Evolutionary conservation across 2,113 vertebrate genomes (phyloP).

Genomic region (Sceloporus tristichus): DNA sequence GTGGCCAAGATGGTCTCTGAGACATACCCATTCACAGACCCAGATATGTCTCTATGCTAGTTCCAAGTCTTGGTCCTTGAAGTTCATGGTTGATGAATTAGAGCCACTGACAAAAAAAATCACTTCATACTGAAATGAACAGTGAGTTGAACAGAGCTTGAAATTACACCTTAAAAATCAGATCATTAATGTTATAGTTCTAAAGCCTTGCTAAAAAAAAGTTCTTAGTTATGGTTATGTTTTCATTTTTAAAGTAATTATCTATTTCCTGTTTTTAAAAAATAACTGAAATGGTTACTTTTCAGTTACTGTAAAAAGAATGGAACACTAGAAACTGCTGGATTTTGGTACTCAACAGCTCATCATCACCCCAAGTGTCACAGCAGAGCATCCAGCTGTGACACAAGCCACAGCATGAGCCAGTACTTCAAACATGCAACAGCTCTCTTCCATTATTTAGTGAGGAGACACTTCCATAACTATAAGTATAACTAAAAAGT

Average conservation of each 20-base stretch:
- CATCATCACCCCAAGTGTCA: no score
- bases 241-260: background rate
- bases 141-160: background rate
- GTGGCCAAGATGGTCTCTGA: background rate
- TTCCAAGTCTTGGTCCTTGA: background rate
- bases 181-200: no score
- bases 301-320: background rate
- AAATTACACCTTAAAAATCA: background rate
- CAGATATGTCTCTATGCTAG: background rate
- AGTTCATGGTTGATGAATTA: background rate
- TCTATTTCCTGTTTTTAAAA: background rate
- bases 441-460: no score
- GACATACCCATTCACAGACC: background rate
- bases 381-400: no score
- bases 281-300: background rate
- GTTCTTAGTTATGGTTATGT: background rate
- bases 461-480: no score
- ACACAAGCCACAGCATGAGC: no score
- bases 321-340: background rate
- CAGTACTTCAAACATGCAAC: no score
- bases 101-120: background rate
- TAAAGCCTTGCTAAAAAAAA: background rate
- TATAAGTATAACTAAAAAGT: no score
- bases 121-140: background rate
- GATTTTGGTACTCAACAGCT: no score